Evolutionary conservation across 2,888 invertebrate species (phyloP), one percentile per base, ranked within the genome.

Genomic region (Calameuta filiformis): DNA sequence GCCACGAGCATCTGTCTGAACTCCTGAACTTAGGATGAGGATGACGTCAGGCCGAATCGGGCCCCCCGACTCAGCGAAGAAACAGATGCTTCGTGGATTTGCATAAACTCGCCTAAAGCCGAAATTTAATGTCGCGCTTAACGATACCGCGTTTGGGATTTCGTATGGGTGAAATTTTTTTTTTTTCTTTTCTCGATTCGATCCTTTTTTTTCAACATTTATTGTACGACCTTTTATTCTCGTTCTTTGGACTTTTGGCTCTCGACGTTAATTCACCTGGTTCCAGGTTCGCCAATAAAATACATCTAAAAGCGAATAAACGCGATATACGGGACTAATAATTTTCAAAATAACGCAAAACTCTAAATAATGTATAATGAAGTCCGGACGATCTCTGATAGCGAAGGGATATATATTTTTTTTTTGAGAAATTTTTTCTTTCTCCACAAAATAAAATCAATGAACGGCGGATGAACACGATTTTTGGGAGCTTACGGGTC

Each of bases 1-100:
- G 88, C 83, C 81, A 78, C 87, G 88, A 87, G 89, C 90, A 90
- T 90, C 90, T 90, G 90, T 89, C 89, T 89, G 90, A 90, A 90
- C 90, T 87, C 82, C 84, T 90, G 89, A 90, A 90, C 89, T 87
- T 86, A 83, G 83, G 83, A 81, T 79, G 80, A 79, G 75, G 68
- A 77, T 80, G 81, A 83, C 81, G 84, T 84, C 82, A 83, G 83
- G 81, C 78, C 77, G 78, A 81, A 80, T 73, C 71, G 80, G 69
- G 68, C 69, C 73, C 31, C 71, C 31, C 33, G 77, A 71, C 78
- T 73, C 77, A 79, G 79, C 81, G 80, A 79, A 79, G 82, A 85
- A 88, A 88, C 89, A 89, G 89, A 89, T 89, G 89, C 85, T 82
- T 77, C 76, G 76, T 75, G 83, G 84, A 90, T 90, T 89, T 88